These are phyloP conservation scores for Odontesthes bonariensis DNA, from an alignment of 2,113 vertebrate genomes.

Conservation along the genomic window DNA sequence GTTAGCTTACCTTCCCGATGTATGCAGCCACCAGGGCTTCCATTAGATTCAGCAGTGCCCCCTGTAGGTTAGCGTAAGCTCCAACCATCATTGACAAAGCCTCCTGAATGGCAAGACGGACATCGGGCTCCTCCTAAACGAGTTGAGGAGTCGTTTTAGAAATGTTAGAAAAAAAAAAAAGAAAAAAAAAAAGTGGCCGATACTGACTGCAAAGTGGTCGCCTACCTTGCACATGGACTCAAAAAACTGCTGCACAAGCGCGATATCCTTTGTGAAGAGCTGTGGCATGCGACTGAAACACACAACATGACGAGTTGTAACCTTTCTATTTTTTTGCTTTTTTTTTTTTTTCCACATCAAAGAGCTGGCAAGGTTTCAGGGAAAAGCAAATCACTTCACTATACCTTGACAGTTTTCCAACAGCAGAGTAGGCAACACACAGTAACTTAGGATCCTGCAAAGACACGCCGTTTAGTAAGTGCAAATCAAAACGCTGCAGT, in stretches of 20 bases:
- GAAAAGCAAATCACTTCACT: not conserved
- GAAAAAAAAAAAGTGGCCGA: not conserved
- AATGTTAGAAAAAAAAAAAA: not conserved
- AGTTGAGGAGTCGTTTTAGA: not conserved
- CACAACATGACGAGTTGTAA: not conserved
- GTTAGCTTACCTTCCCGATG: slow-evolving; percentile 89
- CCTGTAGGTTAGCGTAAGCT: slow-evolving; percentile 94
- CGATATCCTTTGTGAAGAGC: slow-evolving; percentile 98
- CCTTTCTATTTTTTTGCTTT: not conserved
- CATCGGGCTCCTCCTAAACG: slow-evolving; percentile 92
- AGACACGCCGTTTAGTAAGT: slow-evolving; percentile 2
- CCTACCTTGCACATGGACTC: slow-evolving; percentile 97
- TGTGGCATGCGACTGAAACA: slow-evolving; percentile 94
- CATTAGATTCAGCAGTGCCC: slow-evolving; percentile 96
- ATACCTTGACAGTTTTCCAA: slow-evolving; percentile 97
- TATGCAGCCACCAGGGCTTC: slow-evolving; percentile 97
- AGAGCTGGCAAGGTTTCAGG: not conserved
- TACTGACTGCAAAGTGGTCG: not conserved
- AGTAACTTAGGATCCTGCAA: slow-evolving; percentile 94
- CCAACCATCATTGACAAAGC: slow-evolving; percentile 99
- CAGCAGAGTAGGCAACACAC: slow-evolving; percentile 96
- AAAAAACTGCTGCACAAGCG: slow-evolving; percentile 97
- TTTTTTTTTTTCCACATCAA: not conserved
- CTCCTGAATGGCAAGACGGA: slow-evolving; percentile 96
- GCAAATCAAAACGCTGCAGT: not conserved